Conservation (phyloP, 2,797 vertebrate species). For the Glossophaga mutica region DNA sequence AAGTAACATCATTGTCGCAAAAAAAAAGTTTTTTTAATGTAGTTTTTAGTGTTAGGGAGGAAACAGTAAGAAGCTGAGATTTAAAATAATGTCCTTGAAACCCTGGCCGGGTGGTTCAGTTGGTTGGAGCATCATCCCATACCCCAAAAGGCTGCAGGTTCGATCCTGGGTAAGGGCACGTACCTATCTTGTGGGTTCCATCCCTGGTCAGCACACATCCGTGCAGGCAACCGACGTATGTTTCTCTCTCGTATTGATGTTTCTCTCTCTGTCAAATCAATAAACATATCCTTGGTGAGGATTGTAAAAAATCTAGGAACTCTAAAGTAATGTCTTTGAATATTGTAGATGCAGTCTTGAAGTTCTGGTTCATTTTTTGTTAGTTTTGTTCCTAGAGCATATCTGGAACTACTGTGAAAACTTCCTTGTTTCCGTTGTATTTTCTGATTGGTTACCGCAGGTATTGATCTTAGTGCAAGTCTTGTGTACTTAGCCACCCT, state of each 20-base stretch:
- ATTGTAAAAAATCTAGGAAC: neutral
- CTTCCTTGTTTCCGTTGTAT: neutral
- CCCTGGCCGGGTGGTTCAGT: neutral
- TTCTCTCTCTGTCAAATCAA: neutral
- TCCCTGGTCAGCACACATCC: rapidly evolving
- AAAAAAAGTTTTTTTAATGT: neutral
- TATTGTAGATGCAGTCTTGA: neutral
- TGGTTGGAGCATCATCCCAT: neutral
- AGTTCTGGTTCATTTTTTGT: neutral
- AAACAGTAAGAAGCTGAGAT: neutral
- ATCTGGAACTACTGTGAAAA: neutral
- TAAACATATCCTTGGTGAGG: neutral
- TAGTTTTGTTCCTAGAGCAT: neutral
- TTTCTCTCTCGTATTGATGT: neutral
- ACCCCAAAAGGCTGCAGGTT: neutral
- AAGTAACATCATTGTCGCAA: neutral
- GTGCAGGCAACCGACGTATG: neutral
- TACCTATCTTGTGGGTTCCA: neutral
- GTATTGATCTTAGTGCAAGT: neutral
- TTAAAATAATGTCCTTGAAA: neutral
- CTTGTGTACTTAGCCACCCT: neutral
- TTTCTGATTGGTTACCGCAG: neutral
- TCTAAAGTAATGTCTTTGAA: neutral
- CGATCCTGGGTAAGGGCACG: too few species aligned
- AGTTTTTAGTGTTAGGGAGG: neutral